Evolutionary conservation across 2,113 vertebrate genomes (phyloP).

Genomic region (Panthera tigris): DNA sequence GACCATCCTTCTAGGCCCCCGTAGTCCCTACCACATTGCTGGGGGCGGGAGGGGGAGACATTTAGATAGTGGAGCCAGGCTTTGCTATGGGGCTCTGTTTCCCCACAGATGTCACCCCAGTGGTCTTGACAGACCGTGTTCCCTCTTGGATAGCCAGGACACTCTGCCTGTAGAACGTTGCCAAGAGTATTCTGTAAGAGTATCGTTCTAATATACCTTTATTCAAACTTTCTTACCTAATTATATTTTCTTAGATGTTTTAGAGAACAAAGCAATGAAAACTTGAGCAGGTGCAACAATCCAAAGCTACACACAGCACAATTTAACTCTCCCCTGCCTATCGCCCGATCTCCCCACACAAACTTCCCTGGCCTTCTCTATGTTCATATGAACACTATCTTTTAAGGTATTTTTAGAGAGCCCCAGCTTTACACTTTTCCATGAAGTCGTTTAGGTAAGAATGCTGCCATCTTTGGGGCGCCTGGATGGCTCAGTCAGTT

Average conservation of each 20-base stretch:
- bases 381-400: background rate
- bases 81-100: background rate
- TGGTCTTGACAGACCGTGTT: background rate
- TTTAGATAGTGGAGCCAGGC: background rate
- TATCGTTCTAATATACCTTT: background rate
- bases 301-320: background rate
- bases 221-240: background rate
- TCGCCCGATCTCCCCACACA: background rate
- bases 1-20: background rate
- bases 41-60: background rate
- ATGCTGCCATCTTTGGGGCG: background rate
- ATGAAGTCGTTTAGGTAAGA: background rate
- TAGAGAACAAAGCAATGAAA: background rate
- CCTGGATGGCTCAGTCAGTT: too few relatives aligned
- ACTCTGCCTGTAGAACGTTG: background rate
- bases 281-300: background rate
- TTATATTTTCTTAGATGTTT: background rate
- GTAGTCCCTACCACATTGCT: too few relatives aligned
- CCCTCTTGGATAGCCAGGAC: background rate
- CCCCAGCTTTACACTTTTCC: background rate
- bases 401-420: background rate
- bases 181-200: background rate
- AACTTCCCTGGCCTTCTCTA: background rate
- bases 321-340: background rate
- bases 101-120: accelerated